A percentile compares a stretch with the other conserved stretches of the same genome.
Evolutionary conservation across 2,797 vertebrate species (phyloP).

Genomic region (Phoebastria nigripes): DNA sequence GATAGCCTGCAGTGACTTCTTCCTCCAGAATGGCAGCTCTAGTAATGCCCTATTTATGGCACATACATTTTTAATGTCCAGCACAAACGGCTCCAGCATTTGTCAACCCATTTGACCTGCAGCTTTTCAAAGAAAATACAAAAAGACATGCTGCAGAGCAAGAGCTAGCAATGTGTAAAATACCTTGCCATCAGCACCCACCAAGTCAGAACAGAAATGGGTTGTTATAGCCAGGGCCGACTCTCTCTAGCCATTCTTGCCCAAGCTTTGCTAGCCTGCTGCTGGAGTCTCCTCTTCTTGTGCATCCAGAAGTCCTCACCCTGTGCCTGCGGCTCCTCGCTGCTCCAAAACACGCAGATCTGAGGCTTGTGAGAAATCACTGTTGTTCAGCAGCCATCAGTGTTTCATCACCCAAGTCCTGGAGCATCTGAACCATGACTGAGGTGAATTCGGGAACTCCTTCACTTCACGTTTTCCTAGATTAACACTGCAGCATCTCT

Average conservation of each 20-base stretch:
- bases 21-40: neutral
- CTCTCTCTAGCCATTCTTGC: neutral
- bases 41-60: neutral
- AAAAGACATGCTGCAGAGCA: neutral
- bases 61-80: conserved; percentile 18
- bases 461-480: neutral
- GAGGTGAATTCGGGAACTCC: neutral
- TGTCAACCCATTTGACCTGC: neutral
- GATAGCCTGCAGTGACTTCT: neutral
- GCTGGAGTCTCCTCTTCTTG: neutral
- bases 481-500: neutral
- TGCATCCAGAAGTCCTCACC: neutral
- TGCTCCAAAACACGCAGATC: neutral
- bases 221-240: rapidly evolving
- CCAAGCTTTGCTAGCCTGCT: neutral
- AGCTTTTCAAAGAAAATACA: neutral
- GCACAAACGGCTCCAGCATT: neutral
- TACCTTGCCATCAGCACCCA: neutral
- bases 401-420: neutral
- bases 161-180: neutral
- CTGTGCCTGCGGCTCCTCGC: neutral
- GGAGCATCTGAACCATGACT: rapidly evolving
- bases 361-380: neutral
- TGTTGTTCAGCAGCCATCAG: neutral
- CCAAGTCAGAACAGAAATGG: neutral